These are phyloP conservation scores for Anoplopoma fimbria DNA, from an alignment of 2,113 vertebrate genomes.

Conservation along the genomic window DNA sequence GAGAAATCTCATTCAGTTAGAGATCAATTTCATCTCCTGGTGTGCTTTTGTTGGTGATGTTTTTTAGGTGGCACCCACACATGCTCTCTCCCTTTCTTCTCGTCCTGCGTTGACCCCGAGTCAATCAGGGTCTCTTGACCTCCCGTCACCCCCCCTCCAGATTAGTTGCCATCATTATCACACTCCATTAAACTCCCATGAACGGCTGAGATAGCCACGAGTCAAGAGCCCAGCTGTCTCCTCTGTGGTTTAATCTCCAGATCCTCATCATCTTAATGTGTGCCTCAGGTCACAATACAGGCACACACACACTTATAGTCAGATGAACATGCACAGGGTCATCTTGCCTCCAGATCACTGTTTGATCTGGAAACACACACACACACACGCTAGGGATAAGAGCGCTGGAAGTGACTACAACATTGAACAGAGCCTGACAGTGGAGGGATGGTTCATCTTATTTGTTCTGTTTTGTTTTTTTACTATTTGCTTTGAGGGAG, in stretches of 20 bases:
- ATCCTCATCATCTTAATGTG: conserved; percentile 17
- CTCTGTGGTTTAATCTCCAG: conserved; percentile 51
- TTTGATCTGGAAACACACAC: background rate
- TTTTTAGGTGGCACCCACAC: background rate
- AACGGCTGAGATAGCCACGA: conserved; percentile 39
- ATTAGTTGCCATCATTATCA: conserved; percentile 64
- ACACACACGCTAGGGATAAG: conserved; percentile 4
- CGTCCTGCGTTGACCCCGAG: conserved; percentile 35
- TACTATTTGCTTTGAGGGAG: conserved; percentile 19
- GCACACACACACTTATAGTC: conserved; percentile 12
- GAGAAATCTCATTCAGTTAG: conserved; percentile 23
- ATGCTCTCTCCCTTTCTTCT: conserved; percentile 18
- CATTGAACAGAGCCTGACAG: background rate
- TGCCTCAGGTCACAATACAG: conserved; percentile 22
- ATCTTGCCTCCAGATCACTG: background rate
- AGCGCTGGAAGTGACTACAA: background rate
- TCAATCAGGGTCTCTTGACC: conserved; percentile 67
- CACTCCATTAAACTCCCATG: conserved; percentile 71
- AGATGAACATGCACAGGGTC: conserved; percentile 5
- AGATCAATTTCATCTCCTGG: conserved; percentile 38
- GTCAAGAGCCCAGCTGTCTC: conserved; percentile 67
- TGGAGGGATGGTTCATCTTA: background rate
- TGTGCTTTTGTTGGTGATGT: conserved; percentile 25
- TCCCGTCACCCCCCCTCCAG: conserved; percentile 49
- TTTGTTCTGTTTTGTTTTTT: conserved; percentile 9